Evolutionary conservation across 2,113 vertebrate genomes (phyloP).

Genomic region (Chrysochloris asiatica): DNA sequence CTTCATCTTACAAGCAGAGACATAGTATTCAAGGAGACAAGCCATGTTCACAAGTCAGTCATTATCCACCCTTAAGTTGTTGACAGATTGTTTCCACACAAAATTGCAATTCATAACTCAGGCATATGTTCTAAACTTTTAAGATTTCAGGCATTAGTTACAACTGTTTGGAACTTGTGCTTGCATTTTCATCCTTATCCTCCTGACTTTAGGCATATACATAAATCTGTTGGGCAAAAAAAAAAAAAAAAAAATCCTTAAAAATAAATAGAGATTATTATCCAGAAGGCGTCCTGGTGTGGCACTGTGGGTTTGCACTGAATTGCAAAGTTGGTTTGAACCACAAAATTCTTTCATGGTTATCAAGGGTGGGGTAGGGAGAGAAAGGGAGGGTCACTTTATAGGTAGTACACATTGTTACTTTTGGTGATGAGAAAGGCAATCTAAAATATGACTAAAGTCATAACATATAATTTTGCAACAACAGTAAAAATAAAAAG

Average conservation of each 20-base stretch:
- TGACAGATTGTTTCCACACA: constrained; percentile 36
- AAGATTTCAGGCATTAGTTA: constrained; percentile 46
- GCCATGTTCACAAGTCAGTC: constrained; percentile 12
- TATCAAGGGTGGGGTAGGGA: neutral
- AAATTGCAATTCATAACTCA: constrained; percentile 32
- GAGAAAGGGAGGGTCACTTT: neutral
- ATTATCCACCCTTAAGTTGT: neutral
- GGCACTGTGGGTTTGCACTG: neutral
- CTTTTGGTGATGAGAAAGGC: neutral
- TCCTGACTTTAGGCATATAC: constrained; percentile 36
- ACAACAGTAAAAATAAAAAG: neutral
- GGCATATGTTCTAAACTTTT: constrained; percentile 32
- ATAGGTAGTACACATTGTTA: neutral
- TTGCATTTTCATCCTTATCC: constrained; percentile 51
- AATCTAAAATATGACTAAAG: neutral
- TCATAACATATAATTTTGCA: neutral
- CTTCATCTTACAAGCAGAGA: constrained; percentile 19
- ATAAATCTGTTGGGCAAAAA: constrained; percentile 7
- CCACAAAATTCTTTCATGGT: neutral
- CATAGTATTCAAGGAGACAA: neutral
- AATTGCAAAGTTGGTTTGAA: too few species aligned
- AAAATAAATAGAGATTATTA: constrained; percentile 41
- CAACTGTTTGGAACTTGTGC: constrained; percentile 1
- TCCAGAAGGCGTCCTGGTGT: neutral
- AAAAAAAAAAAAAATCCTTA: constrained; percentile 61